These are phyloP conservation scores for Heliconius hewitsoni DNA, from an alignment of 1,140 invertebrate genomes.

Conservation along the genomic window DNA sequence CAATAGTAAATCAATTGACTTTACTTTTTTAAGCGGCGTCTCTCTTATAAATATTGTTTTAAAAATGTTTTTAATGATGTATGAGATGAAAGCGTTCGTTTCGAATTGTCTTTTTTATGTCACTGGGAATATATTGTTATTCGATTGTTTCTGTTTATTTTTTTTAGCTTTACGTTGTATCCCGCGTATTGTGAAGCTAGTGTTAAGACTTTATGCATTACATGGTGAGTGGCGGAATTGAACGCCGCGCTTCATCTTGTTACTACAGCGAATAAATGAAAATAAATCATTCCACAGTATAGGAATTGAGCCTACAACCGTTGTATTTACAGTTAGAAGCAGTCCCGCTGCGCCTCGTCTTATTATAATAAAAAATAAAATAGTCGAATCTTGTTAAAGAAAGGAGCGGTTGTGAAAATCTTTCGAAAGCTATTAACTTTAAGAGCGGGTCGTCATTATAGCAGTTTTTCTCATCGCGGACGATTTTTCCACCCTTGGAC, in stretches of 20 bases:
- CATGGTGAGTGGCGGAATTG: too few relatives aligned
- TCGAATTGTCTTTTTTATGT: constrained; percentile 24
- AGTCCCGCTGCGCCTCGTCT: neutral
- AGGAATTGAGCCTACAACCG: too few relatives aligned
- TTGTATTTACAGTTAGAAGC: too few relatives aligned
- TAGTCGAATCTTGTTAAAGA: constrained; percentile 13
- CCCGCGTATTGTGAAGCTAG: too few relatives aligned
- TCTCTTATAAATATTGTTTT: constrained; percentile 59
- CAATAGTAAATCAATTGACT: constrained; percentile 66
- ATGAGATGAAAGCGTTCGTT: constrained; percentile 25
- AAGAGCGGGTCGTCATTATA: constrained; percentile 68
- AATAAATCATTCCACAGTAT: too few relatives aligned
- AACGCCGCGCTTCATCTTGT: too few relatives aligned
- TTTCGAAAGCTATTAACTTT: constrained; percentile 70
- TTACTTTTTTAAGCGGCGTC: constrained; percentile 54
- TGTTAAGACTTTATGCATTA: too few relatives aligned
- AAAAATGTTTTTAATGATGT: constrained; percentile 66
- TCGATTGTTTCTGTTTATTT: neutral
- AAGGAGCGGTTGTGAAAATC: constrained; percentile 38
- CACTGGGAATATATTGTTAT: constrained; percentile 12
- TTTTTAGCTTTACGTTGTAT: too few relatives aligned
- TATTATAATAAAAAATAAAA: constrained; percentile 15
- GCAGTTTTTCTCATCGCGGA: constrained; percentile 56
- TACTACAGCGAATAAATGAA: too few relatives aligned
- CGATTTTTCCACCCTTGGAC: constrained; percentile 63